Evolutionary conservation across 2,797 vertebrate species (phyloP).

Genomic region (Aldrovandia affinis): DNA sequence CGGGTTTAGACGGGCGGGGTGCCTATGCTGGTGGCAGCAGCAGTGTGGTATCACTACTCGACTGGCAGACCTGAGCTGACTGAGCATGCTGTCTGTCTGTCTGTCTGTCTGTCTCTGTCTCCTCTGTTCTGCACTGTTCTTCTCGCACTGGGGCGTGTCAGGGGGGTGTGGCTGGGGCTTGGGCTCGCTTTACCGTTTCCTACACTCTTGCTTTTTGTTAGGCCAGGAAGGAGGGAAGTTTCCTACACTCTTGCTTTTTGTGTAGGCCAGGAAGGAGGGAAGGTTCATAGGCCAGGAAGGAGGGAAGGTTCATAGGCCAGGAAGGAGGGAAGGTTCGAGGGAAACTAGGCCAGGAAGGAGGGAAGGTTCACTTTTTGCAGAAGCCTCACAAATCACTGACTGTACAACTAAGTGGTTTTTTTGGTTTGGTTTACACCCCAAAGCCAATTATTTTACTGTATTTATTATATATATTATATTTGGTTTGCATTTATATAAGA

Average conservation of each 20-base stretch:
- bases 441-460: too few species aligned
- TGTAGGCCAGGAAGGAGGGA: constrained; percentile 15
- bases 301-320: too few species aligned
- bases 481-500: too few species aligned
- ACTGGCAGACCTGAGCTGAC: constrained; percentile 64
- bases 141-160: not conserved
- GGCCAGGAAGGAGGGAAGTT: constrained; percentile 11
- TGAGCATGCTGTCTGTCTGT: constrained; percentile 54
- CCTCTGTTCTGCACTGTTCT: constrained; percentile 26
- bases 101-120: constrained; percentile 24
- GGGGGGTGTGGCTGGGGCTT: constrained; percentile 29
- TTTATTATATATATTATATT: too few species aligned
- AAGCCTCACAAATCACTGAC: too few species aligned
- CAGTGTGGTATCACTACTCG: constrained; percentile 70
- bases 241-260: constrained; percentile 1
- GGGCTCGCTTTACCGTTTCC: constrained; percentile 46
- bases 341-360: too few species aligned
- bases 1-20: too few species aligned
- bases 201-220: constrained; percentile 22
- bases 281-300: too few species aligned
- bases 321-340: too few species aligned
- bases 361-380: too few species aligned
- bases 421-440: too few species aligned
- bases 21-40: constrained; percentile 53
- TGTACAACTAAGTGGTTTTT: too few species aligned